These are phyloP conservation scores for Phania funesta DNA, from an alignment of 2,888 invertebrate species.

Conservation along the genomic window DNA sequence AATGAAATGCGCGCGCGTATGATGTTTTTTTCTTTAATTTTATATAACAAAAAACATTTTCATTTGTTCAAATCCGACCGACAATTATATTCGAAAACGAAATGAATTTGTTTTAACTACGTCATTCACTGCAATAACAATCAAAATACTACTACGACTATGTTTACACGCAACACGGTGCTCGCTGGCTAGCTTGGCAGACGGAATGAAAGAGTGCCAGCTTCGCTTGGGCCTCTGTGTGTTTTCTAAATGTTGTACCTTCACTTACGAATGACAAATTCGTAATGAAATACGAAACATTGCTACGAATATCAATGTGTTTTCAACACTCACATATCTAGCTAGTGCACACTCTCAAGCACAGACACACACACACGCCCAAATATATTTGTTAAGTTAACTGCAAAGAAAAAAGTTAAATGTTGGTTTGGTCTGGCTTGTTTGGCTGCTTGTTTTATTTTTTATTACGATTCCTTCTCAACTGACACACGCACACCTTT, in stretches of 20 bases:
- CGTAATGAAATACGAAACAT: slow-evolving; percentile 75
- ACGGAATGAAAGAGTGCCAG: slow-evolving; percentile 53
- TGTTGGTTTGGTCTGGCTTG: slow-evolving; percentile 57
- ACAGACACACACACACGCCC: slow-evolving; percentile 8
- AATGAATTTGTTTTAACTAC: slow-evolving; percentile 33
- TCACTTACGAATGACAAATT: slow-evolving; percentile 80
- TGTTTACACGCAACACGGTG: background rate
- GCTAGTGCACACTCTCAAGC: slow-evolving; percentile 24
- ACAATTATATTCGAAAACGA: slow-evolving; percentile 49
- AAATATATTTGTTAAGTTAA: slow-evolving; percentile 31
- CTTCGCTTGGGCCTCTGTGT: slow-evolving; percentile 67
- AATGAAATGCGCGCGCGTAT: slow-evolving; percentile 63
- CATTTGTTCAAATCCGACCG: slow-evolving; percentile 52
- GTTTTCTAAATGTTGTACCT: slow-evolving; percentile 75
- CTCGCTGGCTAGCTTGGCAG: background rate
- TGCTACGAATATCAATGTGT: slow-evolving; percentile 67
- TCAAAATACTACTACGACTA: slow-evolving; percentile 35
- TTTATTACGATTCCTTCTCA: slow-evolving; percentile 55
- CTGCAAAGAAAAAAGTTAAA: slow-evolving; percentile 56
- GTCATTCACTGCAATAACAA: slow-evolving; percentile 40
- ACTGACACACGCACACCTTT: slow-evolving; percentile 9
- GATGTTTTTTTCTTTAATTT: slow-evolving; percentile 15
- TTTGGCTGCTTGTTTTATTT: slow-evolving; percentile 32
- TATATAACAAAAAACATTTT: slow-evolving; percentile 14
- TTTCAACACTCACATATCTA: slow-evolving; percentile 54